A percentile compares a stretch with the other conserved stretches of the same genome.
Conservation (phyloP, 2,113 vertebrate genomes). For the Symphodus melops region DNA sequence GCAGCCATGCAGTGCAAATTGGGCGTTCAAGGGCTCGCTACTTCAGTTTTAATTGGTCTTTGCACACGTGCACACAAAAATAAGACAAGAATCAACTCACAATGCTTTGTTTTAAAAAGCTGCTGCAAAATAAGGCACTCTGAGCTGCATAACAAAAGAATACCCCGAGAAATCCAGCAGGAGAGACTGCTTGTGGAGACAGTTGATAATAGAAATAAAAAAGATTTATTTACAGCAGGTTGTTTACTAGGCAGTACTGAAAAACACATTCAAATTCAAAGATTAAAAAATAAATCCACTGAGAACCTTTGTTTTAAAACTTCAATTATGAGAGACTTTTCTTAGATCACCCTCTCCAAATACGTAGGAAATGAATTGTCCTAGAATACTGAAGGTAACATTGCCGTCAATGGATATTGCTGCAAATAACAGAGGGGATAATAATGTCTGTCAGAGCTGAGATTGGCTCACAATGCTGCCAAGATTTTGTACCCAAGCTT, state of each 20-base stretch:
- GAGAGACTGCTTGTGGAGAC: neutral
- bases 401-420: slow-evolving; percentile 10
- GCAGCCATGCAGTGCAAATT: too few species aligned
- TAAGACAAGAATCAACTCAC: too few species aligned
- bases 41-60: too few species aligned
- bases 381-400: slow-evolving; percentile 13
- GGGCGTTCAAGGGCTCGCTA: too few species aligned
- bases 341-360: neutral
- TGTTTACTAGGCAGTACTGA: neutral
- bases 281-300: neutral
- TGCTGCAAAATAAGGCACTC: neutral
- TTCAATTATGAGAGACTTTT: neutral
- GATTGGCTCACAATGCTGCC: slow-evolving; percentile 14
- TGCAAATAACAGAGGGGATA: slow-evolving; percentile 27
- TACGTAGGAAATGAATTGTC: slow-evolving; percentile 8
- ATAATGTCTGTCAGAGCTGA: slow-evolving; percentile 12
- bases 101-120: neutral
- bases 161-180: neutral
- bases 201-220: neutral
- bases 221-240: neutral
- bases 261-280: neutral
- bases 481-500: slow-evolving; percentile 16
- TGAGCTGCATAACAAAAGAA: neutral
- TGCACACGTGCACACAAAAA: too few species aligned
- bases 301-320: neutral